Conservation (phyloP, 2,797 vertebrate species). For the Picus viridis region DNA sequence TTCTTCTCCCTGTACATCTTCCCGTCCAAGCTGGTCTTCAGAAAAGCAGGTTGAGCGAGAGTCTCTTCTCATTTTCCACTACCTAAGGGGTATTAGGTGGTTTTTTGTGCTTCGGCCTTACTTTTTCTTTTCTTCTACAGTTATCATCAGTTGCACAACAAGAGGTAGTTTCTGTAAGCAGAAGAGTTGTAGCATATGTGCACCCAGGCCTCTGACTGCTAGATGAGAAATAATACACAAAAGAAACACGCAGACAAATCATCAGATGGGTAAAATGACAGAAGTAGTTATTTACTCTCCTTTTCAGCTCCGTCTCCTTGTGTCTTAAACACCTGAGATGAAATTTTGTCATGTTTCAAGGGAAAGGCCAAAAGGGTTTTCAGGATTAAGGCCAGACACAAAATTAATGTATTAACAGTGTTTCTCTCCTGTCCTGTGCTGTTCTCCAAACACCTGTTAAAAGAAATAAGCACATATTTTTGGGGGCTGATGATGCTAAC, state of each 20-base stretch:
- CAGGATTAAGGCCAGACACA: constrained; percentile 36
- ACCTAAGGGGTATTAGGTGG: neutral
- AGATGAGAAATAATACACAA: neutral
- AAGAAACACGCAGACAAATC: neutral
- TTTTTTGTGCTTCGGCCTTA: constrained; percentile 20
- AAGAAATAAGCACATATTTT: constrained; percentile 62
- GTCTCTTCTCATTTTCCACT: neutral
- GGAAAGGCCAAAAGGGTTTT: neutral
- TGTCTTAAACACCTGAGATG: constrained; percentile 16
- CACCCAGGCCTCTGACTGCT: neutral
- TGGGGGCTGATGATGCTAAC: constrained; percentile 59
- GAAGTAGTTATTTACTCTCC: neutral
- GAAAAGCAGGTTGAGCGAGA: neutral
- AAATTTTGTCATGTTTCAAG: constrained; percentile 11
- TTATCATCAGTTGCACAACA: neutral
- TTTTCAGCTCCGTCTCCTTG: constrained; percentile 1
- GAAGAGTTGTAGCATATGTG: neutral
- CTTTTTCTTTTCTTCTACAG: constrained; percentile 28
- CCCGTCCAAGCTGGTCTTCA: neutral
- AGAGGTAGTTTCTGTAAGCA: constrained; percentile 10
- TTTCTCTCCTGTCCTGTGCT: constrained; percentile 62
- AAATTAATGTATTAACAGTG: constrained; percentile 54
- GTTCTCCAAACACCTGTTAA: constrained; percentile 64
- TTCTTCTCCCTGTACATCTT: neutral
- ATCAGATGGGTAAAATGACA: constrained; percentile 7